Base-by-base conservation (phyloP, 2,888 invertebrate species). In the Creontiades dilutus region DNA sequence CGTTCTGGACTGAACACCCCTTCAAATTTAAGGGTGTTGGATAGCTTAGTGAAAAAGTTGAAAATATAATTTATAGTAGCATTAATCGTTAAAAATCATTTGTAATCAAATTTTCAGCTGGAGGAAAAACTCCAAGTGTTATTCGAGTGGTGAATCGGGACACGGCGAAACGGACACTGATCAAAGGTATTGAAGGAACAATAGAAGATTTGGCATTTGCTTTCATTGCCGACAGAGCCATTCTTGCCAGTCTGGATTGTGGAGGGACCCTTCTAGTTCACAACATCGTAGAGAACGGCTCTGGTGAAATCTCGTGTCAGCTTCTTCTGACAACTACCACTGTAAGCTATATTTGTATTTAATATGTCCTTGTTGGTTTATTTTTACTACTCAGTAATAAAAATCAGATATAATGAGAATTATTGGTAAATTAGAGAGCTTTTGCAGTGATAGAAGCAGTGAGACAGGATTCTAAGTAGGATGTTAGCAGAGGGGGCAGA, bases 191-290 rank as follows among this genome's bases (percentile, higher is more conserved):
- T 95, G 95, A 95, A 86, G 98, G 98, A 61, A 95, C 96, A 93
- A 96, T 99, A n/a, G 95, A 97, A 93, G 99, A 99, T 93, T 93
- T 99, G 84, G 96, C 98, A 0, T 99, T 99, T 94, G 97, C 98
- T 4, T 96, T 97, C 93, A 96, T 97, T 80, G 95, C 95, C 91
- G 95, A 95, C 89, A 96, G 97, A 92, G 95, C 97, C 68, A 95
- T 98, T 90, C 94, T 99, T 68, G 99, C 97, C 0, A 97, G 96
- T 92, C 97, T 98, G 86, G 99, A 99, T 93, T 96, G 96, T 92
- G 95, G 95, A 92, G 98, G 98, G 78, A 96, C 96, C 92, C 94
- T 99, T 91, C 96, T 96, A 93, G 96, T 99, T 86, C 96, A 97
- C 93, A 95, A 96, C 92, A 96, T 98, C 92, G 95, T 96, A 93